Conservation (phyloP, 2,113 vertebrate species). For the Elephantulus edwardii region DNA sequence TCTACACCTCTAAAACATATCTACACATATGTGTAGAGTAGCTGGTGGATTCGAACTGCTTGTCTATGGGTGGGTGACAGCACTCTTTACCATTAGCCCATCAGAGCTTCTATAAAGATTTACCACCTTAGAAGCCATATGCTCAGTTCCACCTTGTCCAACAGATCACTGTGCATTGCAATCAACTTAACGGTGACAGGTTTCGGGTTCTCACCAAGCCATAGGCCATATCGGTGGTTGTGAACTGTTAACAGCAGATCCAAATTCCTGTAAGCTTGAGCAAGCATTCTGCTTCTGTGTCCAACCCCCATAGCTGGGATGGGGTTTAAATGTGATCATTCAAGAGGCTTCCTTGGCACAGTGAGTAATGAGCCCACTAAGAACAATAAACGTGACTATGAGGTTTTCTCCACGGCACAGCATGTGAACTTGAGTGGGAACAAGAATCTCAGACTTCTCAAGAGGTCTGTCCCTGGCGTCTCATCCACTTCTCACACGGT, state of each 20-base stretch:
- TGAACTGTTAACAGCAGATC: not conserved
- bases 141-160: no score
- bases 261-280: not conserved
- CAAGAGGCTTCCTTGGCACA: not conserved
- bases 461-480: not conserved
- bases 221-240: not conserved
- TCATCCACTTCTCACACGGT: not conserved
- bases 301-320: not conserved
- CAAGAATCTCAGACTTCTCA: not conserved
- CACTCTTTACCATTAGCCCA: no score
- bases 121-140: no score
- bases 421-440: not conserved
- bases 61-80: no score
- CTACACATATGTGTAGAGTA: no score
- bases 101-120: no score
- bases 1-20: no score
- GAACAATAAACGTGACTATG: not conserved
- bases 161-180: no score
- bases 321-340: not conserved
- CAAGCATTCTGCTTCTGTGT: not conserved
- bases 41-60: no score
- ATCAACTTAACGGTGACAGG: no score
- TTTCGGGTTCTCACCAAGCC: not conserved
- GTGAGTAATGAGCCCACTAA: not conserved
- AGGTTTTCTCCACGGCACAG: fast-evolving